Evolutionary conservation across 1,140 invertebrate species (phyloP), one percentile per base, ranked within the genome.

Genomic region (Calephelis nemesis): DNA sequence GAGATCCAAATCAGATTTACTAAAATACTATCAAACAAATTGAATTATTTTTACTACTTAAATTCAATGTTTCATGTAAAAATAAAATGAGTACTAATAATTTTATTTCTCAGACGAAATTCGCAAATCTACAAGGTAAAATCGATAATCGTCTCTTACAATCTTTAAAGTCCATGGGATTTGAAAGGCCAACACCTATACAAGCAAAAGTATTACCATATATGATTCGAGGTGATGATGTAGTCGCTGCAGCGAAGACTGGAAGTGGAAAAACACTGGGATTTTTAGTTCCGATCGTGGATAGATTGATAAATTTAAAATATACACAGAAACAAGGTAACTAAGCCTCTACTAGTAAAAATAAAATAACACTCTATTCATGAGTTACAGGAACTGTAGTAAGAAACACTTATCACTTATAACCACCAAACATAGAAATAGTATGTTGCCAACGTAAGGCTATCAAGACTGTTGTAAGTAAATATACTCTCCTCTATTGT

Each of bases 191-290:
- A 71, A 98, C 98, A 7, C 96, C 96, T 79, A 98, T 99, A 85
- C 98, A 99, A 87, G 94, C 92, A 71, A 95, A 97, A 92, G 94
- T 95, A 54, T 95, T 99, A 64, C 94, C 94, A 7, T 91, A 96
- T 58, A 95, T 96, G 68, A 87, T 99, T 8, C 92, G 94, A 74
- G 96, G 96, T 7, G 91, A 95, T 70, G 98, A 99, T 93, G 93
- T 99, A 76, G 93, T 99, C 30, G 98, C 96, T 58, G 97, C 97
- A 62, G 97, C 98, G 0, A 97, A 98, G 92, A 99, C 98, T 70
- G 98, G 98, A 15, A 98, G 97, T 85, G 98, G 98, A 60, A 99
- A 99, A 93, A 99, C 98, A 0, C 87, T 99, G 39, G 98, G 98
- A 7, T 98, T 99, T 92, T 82, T 99, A 11, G 95, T 99, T 75